Evolutionary conservation across 2,113 vertebrate genomes (phyloP).

Genomic region (Erythrolamprus reginae): DNA sequence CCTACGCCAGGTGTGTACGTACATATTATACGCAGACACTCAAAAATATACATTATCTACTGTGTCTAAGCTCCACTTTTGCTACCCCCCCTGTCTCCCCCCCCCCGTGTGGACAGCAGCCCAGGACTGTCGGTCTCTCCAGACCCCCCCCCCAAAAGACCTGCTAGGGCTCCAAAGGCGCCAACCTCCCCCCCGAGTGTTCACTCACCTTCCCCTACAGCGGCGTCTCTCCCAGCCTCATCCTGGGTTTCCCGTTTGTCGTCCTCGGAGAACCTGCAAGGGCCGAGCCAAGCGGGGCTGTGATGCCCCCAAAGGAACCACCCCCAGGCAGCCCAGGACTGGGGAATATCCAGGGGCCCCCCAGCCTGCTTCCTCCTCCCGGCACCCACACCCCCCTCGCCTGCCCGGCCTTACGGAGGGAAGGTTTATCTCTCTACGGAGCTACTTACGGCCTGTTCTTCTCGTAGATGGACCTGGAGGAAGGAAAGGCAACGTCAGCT

Average conservation of each 20-base stretch:
- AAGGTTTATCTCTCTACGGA: too few relatives aligned
- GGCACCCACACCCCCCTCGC: neutral
- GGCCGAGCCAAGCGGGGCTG: neutral
- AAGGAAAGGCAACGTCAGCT: neutral
- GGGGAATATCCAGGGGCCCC: neutral
- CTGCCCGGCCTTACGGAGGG: neutral
- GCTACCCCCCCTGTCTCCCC: too few relatives aligned
- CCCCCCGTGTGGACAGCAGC: too few relatives aligned
- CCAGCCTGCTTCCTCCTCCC: neutral
- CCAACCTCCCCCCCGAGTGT: rapidly evolving
- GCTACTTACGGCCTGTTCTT: neutral
- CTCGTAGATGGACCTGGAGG: neutral
- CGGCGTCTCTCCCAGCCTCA: neutral
- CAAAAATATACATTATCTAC: too few relatives aligned
- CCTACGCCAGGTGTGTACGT: too few relatives aligned
- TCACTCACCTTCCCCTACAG: neutral
- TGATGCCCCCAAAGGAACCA: neutral
- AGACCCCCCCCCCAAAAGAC: neutral
- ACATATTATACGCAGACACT: too few relatives aligned
- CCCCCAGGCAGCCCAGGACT: neutral
- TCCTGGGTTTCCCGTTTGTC: neutral
- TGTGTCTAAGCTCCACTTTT: too few relatives aligned
- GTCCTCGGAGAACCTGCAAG: neutral
- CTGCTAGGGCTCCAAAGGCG: neutral
- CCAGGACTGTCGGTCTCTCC: too few relatives aligned